Evolutionary conservation across 2,113 vertebrate species (phyloP).

Genomic region (Vireo altiloquus): DNA sequence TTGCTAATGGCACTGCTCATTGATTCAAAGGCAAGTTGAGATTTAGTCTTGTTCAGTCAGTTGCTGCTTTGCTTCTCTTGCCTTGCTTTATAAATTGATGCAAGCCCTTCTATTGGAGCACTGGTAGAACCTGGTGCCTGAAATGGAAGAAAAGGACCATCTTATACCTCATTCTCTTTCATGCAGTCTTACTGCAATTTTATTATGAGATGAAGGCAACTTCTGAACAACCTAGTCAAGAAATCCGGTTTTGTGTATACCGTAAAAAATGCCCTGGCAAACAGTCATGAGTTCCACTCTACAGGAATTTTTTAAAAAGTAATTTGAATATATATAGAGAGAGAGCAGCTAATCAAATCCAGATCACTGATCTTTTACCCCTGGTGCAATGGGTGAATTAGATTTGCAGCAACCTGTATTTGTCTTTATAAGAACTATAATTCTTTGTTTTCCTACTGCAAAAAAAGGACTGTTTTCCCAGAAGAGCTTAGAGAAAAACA

Average conservation of each 20-base stretch:
- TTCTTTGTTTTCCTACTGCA: constrained; percentile 7
- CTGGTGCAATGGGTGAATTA: neutral
- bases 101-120: neutral
- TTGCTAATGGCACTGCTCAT: neutral
- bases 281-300: neutral
- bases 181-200: neutral
- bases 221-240: neutral
- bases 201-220: neutral
- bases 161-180: neutral
- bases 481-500: neutral
- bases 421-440: constrained; percentile 46
- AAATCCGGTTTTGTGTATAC: neutral
- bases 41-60: neutral
- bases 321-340: neutral
- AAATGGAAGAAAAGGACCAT: neutral
- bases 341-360: neutral
- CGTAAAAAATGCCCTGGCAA: neutral
- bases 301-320: neutral
- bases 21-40: neutral
- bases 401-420: constrained; percentile 11
- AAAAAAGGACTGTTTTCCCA: neutral
- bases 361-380: constrained; percentile 8
- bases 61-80: neutral
- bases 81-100: neutral
- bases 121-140: neutral